Evolutionary conservation across 2,888 invertebrate species (phyloP), one percentile per base, ranked within the genome.

Genomic region (Pristionchus mayeri): DNA sequence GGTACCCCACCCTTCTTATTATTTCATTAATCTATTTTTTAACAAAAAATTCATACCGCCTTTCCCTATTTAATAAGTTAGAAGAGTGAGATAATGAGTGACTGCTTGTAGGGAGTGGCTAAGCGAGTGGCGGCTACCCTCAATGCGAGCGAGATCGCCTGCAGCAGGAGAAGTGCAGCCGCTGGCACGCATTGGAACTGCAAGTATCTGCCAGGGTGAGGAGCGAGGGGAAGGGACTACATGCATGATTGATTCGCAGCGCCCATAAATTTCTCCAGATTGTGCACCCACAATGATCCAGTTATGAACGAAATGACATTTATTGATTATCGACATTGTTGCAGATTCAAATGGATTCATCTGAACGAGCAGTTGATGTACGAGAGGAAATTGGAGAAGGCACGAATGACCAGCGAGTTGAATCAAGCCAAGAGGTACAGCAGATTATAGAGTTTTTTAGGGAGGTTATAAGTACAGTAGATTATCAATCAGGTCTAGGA

Each of bases 161-260:
- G 96, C 0, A 95, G 96, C 87, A 96, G 96, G 91, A 95, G 95
- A 89, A 96, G 96, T 27, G 95, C 96, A 90, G 97, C 97, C 93
- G 97, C 95, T 93, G 98, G 97, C 90, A 95, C 95, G 93, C 94
- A 97, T 60, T 99, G 99, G 99, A 97, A 96, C 92, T 96, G 98
- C 88, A 98, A 98, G 93, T 99, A 98, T 93, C 95, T 98, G 88
- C 96, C 96, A 3, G 95, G 95, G 95, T 95, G 93, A 90, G 89
- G 50, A 67, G 50, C 9, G 54, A 4, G 54, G 21, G 21, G 40
- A 75, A 11, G 30, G 44, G 67, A 9, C 34, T n/a, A n/a, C 6
- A 67, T 11, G 6, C 9, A 18, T 30, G 67, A 11, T 48, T 48
- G 11, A 48, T 48, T 48, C 7, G 7, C 16, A 7, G 48, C 48